Evolutionary conservation across 1,140 invertebrate genomes (phyloP).

Genomic region (Drosophila guanche): DNA sequence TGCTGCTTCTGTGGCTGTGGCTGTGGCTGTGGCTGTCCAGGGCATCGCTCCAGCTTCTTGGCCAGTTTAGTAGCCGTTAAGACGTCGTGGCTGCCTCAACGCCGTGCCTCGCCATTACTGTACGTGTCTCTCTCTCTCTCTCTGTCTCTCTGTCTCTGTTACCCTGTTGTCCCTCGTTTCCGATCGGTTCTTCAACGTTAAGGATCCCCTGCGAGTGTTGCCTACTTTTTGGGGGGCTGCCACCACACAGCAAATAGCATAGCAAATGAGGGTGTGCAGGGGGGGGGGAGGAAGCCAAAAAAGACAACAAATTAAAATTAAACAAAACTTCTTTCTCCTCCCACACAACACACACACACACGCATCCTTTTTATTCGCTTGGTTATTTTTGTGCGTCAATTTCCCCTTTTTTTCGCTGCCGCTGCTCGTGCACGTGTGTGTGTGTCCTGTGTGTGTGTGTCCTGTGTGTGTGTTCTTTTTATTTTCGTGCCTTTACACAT

Average conservation of each 20-base stretch:
- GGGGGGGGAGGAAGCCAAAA: conserved; percentile 9
- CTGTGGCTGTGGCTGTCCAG: conserved; percentile 5
- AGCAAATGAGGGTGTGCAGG: not conserved
- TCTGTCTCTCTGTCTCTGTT: not conserved
- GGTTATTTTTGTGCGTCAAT: conserved; percentile 79
- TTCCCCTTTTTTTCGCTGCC: conserved; percentile 56
- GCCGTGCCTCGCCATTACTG: conserved; percentile 33
- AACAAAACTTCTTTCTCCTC: conserved; percentile 29
- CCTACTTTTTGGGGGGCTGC: conserved; percentile 33
- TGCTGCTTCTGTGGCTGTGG: not conserved
- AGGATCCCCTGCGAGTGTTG: conserved; percentile 1
- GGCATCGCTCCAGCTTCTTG: conserved; percentile 62
- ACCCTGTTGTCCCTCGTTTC: no score
- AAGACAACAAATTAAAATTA: conserved; percentile 63
- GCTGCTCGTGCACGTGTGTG: conserved; percentile 28
- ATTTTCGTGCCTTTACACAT: conserved; percentile 48
- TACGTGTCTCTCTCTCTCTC: not conserved
- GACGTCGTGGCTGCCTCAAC: conserved; percentile 76
- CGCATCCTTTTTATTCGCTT: conserved; percentile 71
- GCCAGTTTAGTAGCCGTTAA: conserved; percentile 79
- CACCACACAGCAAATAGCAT: no score
- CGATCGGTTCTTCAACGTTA: no score
- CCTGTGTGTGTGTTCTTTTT: conserved; percentile 35
- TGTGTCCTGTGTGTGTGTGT: conserved; percentile 30
- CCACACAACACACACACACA: conserved; percentile 21